Percentiles rank a stretch among this genome's conserved stretches.
These are phyloP conservation scores for Lithobius niger DNA, from an alignment of 1,140 invertebrate genomes.

Conservation along the genomic window DNA sequence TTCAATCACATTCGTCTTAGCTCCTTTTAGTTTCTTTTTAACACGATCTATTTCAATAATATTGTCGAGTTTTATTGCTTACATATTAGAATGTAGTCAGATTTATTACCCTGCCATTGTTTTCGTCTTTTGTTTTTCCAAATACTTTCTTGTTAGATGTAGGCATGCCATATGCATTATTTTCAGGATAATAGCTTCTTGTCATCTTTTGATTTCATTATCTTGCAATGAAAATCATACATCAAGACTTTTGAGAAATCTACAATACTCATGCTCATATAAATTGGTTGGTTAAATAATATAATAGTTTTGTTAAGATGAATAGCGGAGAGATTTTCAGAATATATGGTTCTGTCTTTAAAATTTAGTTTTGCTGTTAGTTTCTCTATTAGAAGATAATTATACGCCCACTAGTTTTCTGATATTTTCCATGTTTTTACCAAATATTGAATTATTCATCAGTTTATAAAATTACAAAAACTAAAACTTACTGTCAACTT, in stretches of 20 bases:
- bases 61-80: slow-evolving; percentile 22
- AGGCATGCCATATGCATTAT: neutral
- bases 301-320: slow-evolving; percentile 18
- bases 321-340: slow-evolving; percentile 11
- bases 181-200: slow-evolving; percentile 13
- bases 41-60: slow-evolving; percentile 18
- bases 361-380: slow-evolving; percentile 32
- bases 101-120: slow-evolving; percentile 29
- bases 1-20: slow-evolving; percentile 18
- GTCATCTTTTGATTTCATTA: slow-evolving; percentile 24
- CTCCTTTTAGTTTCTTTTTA: slow-evolving; percentile 18
- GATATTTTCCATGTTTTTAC: slow-evolving; percentile 38
- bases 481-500: slow-evolving; percentile 33
- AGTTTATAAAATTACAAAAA: slow-evolving; percentile 40
- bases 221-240: slow-evolving; percentile 27
- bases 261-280: slow-evolving; percentile 19
- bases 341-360: slow-evolving; percentile 22
- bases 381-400: slow-evolving; percentile 25
- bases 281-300: slow-evolving; percentile 20
- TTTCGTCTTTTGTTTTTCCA: slow-evolving; percentile 39
- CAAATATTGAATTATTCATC: slow-evolving; percentile 36
- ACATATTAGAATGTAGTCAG: slow-evolving; percentile 33
- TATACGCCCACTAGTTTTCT: slow-evolving; percentile 32
- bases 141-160: slow-evolving; percentile 34
- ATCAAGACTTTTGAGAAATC: slow-evolving; percentile 22